phyloP scores from a whole-genome alignment of 2,797 vertebrate genomes.

The Esox lucius region DNA sequence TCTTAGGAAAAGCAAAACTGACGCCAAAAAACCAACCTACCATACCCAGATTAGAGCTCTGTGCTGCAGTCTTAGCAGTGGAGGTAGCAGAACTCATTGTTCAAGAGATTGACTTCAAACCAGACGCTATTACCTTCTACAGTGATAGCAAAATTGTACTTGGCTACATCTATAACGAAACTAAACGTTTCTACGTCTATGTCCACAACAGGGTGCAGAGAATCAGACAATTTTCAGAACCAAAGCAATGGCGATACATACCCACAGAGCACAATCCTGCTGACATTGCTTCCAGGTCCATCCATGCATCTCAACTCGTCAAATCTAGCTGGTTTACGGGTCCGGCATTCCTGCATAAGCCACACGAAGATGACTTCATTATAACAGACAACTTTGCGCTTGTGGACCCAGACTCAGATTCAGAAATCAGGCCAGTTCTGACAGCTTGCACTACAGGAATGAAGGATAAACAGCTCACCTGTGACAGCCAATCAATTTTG shows the following conservation, averaged over 20 bases:
- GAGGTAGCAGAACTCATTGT: background rate
- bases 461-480: too few species aligned
- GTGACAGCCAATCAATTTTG: conserved; percentile 25
- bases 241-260: background rate
- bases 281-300: background rate
- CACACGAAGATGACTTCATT: too few species aligned
- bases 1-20: conserved; percentile 7
- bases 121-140: background rate
- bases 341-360: too few species aligned
- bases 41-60: background rate
- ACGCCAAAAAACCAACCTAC: background rate
- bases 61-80: background rate
- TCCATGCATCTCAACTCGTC: background rate
- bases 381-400: too few species aligned
- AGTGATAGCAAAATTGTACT: background rate
- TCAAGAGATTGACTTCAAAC: background rate
- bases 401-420: too few species aligned
- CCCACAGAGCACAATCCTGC: conserved; percentile 4
- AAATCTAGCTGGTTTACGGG: background rate
- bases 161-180: background rate
- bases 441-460: too few species aligned
- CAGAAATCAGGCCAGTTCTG: too few species aligned
- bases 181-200: conserved; percentile 7
- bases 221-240: background rate
- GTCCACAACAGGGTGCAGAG: conserved; percentile 4